A percentile compares a stretch with the other conserved stretches of the same genome.
phyloP scores from a whole-genome alignment of 2,113 vertebrate species.

The Macrotis lagotis region DNA sequence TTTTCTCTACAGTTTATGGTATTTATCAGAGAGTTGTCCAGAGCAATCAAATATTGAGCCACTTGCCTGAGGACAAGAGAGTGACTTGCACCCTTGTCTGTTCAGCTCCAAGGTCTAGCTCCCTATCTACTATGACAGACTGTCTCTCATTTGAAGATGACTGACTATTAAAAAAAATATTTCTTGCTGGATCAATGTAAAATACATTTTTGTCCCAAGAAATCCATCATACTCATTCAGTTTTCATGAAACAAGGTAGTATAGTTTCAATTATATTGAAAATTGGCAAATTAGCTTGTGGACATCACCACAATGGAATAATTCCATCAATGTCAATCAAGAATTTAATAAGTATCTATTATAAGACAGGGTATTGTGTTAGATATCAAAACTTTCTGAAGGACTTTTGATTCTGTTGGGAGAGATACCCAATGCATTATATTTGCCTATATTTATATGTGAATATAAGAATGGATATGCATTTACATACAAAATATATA shows the following conservation, averaged over 20 bases:
- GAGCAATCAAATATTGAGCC: background rate
- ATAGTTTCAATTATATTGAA: constrained; percentile 61
- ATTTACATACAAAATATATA: background rate
- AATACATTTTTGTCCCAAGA: constrained; percentile 27
- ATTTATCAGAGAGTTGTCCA: background rate
- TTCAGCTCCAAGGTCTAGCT: background rate
- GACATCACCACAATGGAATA: constrained; percentile 62
- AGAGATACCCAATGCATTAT: background rate
- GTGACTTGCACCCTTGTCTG: background rate
- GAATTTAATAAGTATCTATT: background rate
- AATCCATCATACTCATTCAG: constrained; percentile 39
- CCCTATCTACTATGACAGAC: constrained; percentile 5
- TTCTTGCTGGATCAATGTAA: background rate
- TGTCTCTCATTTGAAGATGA: constrained; percentile 52
- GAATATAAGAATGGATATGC: background rate
- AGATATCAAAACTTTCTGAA: constrained; percentile 4
- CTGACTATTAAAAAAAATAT: constrained; percentile 53
- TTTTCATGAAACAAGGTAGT: constrained; percentile 55
- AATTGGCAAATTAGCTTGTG: constrained; percentile 50
- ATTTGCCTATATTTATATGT: background rate
- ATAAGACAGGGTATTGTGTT: background rate
- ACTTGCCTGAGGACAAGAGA: background rate
- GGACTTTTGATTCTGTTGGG: background rate
- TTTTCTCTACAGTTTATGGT: background rate
- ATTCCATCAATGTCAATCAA: constrained; percentile 55